Percentiles rank a stretch among this genome's conserved stretches.
Evolutionary conservation across 2,113 vertebrate species (phyloP).

Genomic region (Bos javanicus): DNA sequence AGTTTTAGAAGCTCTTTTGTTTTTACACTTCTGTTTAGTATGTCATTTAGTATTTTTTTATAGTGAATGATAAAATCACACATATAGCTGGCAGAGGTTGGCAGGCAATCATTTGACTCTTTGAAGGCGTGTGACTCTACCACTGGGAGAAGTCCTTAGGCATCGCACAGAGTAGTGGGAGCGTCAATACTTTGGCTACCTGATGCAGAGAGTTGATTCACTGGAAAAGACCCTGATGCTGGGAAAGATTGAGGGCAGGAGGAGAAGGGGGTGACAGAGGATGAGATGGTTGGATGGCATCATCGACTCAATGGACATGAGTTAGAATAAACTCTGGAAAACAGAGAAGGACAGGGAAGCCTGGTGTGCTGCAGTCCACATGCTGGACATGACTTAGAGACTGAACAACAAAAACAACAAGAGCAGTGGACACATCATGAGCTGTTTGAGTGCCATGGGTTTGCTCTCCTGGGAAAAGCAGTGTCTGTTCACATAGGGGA

Average conservation of each 20-base stretch:
- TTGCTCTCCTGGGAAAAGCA: not conserved
- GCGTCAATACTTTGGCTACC: not conserved
- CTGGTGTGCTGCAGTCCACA: not conserved
- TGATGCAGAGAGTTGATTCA: not conserved
- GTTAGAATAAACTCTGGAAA: not conserved
- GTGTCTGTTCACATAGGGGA: not conserved
- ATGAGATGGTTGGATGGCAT: not conserved
- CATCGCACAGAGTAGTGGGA: not conserved
- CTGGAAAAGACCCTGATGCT: not conserved
- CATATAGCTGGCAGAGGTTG: not conserved
- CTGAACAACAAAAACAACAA: not conserved
- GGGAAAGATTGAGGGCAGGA: not conserved
- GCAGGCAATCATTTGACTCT: not conserved
- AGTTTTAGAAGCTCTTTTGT: not conserved
- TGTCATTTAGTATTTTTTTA: not conserved
- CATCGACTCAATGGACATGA: not conserved
- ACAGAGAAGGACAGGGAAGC: not conserved
- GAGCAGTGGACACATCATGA: accelerated
- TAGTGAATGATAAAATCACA: not conserved
- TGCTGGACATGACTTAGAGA: not conserved
- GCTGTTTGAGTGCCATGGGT: accelerated
- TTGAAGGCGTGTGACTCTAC: not conserved
- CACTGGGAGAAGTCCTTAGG: not conserved
- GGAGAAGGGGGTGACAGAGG: not conserved
- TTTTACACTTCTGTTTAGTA: not conserved